Evolutionary conservation across 1,140 invertebrate species (phyloP).

Genomic region (Vanessa tameamea): DNA sequence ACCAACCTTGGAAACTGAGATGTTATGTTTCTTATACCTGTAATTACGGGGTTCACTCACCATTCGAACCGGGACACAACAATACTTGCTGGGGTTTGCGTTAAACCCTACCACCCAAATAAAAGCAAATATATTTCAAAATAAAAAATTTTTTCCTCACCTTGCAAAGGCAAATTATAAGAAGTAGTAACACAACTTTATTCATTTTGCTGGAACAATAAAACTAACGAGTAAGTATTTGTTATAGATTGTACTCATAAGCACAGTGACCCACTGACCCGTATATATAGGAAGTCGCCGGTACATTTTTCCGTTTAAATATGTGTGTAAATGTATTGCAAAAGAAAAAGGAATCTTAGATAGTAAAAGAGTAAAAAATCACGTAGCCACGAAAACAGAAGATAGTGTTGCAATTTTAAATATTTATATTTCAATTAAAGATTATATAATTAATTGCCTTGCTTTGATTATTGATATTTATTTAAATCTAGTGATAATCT

Average conservation of each 20-base stretch:
- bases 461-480: no score
- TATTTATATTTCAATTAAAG: not conserved
- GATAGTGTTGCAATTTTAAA: conserved; percentile 1
- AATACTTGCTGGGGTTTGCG: no score
- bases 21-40: no score
- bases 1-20: no score
- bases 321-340: conserved; percentile 14
- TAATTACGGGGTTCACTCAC: no score
- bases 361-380: conserved; percentile 14
- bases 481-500: no score
- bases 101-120: no score
- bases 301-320: not conserved
- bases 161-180: conserved; percentile 16
- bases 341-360: conserved; percentile 13
- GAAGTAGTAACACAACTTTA: conserved; percentile 20
- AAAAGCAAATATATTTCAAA: no score
- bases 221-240: not conserved
- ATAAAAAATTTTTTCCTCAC: not conserved
- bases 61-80: no score
- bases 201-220: conserved; percentile 18
- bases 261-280: conserved; percentile 4
- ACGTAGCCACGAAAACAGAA: not conserved
- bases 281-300: conserved; percentile 10
- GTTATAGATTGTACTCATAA: not conserved
- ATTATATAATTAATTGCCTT: not conserved